Conservation (phyloP, 1,140 invertebrate genomes). For the Drosophila sucinea region DNA sequence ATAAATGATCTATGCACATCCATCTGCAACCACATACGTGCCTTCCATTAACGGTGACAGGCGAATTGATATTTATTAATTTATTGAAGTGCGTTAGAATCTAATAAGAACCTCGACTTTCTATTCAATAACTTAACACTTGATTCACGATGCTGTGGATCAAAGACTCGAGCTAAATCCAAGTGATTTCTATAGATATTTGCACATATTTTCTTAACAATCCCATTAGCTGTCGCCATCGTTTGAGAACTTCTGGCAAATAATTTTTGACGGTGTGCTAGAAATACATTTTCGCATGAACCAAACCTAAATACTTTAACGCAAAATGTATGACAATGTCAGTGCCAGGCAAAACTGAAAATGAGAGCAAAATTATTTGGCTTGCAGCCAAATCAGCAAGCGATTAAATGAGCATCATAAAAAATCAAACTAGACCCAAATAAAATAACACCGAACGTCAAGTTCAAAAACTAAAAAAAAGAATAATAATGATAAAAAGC, state of each 20-base stretch:
- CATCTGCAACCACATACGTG: neutral
- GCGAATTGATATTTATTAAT: neutral
- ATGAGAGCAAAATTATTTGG: constrained; percentile 77
- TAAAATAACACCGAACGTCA: constrained; percentile 23
- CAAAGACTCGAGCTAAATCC: constrained; percentile 49
- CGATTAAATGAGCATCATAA: constrained; percentile 59
- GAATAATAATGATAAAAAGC: constrained; percentile 28
- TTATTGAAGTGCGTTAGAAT: neutral
- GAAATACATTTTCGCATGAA: constrained; percentile 60
- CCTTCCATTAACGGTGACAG: constrained; percentile 3
- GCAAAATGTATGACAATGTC: constrained; percentile 69
- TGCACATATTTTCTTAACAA: constrained; percentile 9
- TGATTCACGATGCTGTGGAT: constrained; percentile 29
- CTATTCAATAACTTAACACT: constrained; percentile 33
- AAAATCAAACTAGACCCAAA: constrained; percentile 28
- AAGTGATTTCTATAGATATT: constrained; percentile 7
- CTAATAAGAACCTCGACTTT: neutral
- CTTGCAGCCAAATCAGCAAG: constrained; percentile 52
- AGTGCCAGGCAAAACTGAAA: constrained; percentile 63
- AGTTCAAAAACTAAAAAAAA: constrained; percentile 40
- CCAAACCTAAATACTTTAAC: constrained; percentile 67
- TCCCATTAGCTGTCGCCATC: constrained; percentile 18
- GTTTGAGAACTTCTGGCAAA: constrained; percentile 31
- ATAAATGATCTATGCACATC: constrained; percentile 31
- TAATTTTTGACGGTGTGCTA: constrained; percentile 65